Base-by-base conservation (phyloP, 92 coral and sea anemone genomes). In the Epizoanthus ramosus region DNA sequence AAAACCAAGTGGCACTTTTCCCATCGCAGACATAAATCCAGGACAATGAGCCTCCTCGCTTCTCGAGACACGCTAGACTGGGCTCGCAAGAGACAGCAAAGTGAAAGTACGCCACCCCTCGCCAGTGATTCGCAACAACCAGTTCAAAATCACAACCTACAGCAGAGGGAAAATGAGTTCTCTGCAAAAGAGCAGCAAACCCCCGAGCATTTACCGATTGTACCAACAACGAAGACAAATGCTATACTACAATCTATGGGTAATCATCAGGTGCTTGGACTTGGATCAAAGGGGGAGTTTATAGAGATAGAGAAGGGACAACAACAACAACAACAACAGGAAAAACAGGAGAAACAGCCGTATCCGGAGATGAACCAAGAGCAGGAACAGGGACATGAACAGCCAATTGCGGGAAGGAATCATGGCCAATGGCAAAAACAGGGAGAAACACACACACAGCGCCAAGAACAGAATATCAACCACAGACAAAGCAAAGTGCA, bases 61-160 rank as follows among this genome's bases (percentile, higher is more conserved):
- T 60, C 17, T 61, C 43, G 18, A 77, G 82, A 77, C 33, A 60
- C 41, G 2, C 22, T 60, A 57, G 19, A 57, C 58, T 21, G 71
- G 45, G 71, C 82, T 43, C 71, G 60, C 0, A 77, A 77, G 52
- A 77, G 82, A 77, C 69, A 77, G 25, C 82, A 61, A 77, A 57
- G 58, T 63, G 70, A 33, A 19, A 10, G 8, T 17, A 77, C 6
- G 33, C 0, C 71, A 61, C 5, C 33, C 5, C 66, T 1, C 12
- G 18, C 71, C 17, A 22, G 57, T 35, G 37, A 39, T 76, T 76
- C 17, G 14, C 31, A 25, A 2, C 50, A 10, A 41, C 69, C 39
- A 35, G 17, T 37, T 25, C 33, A 57, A 47, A 76, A 7, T 7
- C 28, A 76, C 18, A 43, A 61, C 12, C 31, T 18, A 50, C 3